Percentiles rank a stretch among this genome's conserved stretches.
Conservation (phyloP, 1,140 invertebrate genomes). For the Heliconius melpomene region DNA sequence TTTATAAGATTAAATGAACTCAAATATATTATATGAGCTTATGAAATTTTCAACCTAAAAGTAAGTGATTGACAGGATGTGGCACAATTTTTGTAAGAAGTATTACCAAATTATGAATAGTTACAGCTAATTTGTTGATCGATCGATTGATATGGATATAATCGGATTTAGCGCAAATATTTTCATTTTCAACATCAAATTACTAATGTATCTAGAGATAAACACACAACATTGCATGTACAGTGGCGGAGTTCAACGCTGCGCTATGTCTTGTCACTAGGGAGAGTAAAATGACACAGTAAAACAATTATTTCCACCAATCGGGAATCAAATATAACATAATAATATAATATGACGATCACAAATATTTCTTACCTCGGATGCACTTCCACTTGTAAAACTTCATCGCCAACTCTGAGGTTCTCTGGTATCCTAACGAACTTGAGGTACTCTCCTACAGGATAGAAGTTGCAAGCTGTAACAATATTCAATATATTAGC, state of each 20-base stretch:
- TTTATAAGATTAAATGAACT: not conserved
- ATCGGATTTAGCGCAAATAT: not conserved
- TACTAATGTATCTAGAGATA: too few relatives aligned
- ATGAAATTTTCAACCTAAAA: not conserved
- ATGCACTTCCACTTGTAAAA: conserved; percentile 87
- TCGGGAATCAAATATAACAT: too few relatives aligned
- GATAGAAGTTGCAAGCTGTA: conserved; percentile 91
- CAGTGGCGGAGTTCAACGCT: too few relatives aligned
- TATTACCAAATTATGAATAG: not conserved
- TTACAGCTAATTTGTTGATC: too few relatives aligned
- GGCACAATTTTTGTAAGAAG: not conserved
- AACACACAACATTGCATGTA: too few relatives aligned
- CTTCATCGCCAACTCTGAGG: conserved; percentile 84
- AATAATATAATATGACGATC: too few relatives aligned
- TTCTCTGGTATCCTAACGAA: conserved; percentile 90
- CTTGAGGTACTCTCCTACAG: conserved; percentile 87
- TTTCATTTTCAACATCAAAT: not conserved
- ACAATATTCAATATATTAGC: conserved; percentile 48
- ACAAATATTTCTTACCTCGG: conserved; percentile 77
- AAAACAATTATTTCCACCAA: too few relatives aligned
- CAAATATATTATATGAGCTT: not conserved
- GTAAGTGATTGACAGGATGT: not conserved
- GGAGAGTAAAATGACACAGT: too few relatives aligned
- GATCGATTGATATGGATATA: not conserved
- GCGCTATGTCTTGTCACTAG: too few relatives aligned